Conservation (phyloP, 2,797 vertebrate genomes). For the Tangara arthus region DNA sequence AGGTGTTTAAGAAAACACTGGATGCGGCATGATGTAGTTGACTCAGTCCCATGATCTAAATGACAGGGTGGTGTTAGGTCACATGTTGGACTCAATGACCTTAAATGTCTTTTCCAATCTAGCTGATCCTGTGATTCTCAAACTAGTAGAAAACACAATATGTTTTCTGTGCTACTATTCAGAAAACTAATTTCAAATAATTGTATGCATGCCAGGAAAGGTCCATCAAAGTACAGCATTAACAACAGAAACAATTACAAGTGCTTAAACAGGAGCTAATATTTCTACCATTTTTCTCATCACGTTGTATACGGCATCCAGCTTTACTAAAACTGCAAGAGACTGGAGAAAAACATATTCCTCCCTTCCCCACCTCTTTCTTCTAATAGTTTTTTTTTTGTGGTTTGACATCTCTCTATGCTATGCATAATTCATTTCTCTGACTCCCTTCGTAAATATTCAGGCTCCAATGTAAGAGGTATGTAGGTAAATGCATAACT, state of each 20-base stretch:
- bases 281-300: not conserved
- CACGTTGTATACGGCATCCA: not conserved
- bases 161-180: not conserved
- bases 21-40: not conserved
- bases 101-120: not conserved
- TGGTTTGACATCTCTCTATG: not conserved
- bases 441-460: not conserved
- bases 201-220: not conserved
- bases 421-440: not conserved
- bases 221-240: not conserved
- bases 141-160: not conserved
- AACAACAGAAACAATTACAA: not conserved
- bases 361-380: rapidly evolving
- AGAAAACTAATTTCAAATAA: not conserved
- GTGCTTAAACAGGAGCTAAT: not conserved
- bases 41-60: not conserved
- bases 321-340: not conserved
- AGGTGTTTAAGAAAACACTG: not conserved
- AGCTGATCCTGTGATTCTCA: not conserved
- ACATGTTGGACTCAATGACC: not conserved
- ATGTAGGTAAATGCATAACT: not conserved
- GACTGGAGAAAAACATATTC: not conserved
- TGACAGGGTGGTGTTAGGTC: too few relatives aligned
- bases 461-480: not conserved
- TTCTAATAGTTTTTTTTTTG: not conserved